phyloP scores from a whole-genome alignment of 2,113 vertebrate genomes.

The Rhadina sibilatrix region DNA sequence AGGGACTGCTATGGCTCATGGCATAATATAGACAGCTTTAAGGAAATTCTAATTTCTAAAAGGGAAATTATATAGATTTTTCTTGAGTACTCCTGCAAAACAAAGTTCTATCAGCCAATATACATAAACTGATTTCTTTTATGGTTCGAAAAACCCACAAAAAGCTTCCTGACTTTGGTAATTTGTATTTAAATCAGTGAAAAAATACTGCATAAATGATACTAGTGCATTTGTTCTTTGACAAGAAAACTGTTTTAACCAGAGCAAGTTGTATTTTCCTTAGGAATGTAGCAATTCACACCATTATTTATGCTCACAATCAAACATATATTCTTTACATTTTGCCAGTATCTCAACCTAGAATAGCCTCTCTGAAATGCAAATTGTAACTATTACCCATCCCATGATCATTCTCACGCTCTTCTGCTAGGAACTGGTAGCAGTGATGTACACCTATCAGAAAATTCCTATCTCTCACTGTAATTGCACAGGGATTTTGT shows the following conservation, averaged over 20 bases:
- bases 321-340: not conserved
- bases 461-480: not conserved
- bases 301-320: not conserved
- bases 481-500: not conserved
- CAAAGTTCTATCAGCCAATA: not conserved
- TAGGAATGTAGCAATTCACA: not conserved
- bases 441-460: not conserved
- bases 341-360: not conserved
- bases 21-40: not conserved
- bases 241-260: not conserved
- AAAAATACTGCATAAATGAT: not conserved
- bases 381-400: not conserved
- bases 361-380: not conserved
- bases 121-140: not conserved
- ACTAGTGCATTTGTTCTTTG: not conserved
- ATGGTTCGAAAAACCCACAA: not conserved
- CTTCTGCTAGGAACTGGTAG: not conserved
- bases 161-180: not conserved
- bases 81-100: not conserved
- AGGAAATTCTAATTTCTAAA: not conserved
- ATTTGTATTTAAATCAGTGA: not conserved
- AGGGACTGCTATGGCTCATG: not conserved
- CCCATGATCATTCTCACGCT: not conserved
- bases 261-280: not conserved
- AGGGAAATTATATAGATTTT: not conserved